These are phyloP conservation scores for Temnothorax nylanderi DNA, from an alignment of 1,140 invertebrate genomes.

Conservation along the genomic window DNA sequence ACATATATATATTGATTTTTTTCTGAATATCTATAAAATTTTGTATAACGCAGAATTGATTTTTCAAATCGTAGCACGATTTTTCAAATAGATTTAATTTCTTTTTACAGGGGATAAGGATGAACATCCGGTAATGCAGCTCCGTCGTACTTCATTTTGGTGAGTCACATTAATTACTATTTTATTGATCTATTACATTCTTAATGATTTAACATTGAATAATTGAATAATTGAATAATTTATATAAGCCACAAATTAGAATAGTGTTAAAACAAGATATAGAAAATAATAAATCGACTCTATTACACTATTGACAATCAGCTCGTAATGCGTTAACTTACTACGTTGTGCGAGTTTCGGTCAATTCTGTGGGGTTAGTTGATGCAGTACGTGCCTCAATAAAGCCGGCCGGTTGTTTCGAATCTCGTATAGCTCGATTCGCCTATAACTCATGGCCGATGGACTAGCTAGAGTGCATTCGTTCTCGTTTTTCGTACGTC, in stretches of 20 bases:
- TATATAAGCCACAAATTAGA: conserved; percentile 7
- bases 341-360: not conserved
- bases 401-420: conserved; percentile 53
- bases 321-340: not conserved
- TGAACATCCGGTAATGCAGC: not conserved
- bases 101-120: not conserved
- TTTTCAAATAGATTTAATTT: conserved; percentile 21
- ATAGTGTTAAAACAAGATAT: not conserved
- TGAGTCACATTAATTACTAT: not conserved
- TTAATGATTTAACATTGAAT: not conserved
- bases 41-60: not conserved
- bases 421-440: conserved; percentile 38
- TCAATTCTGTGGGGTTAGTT: not conserved
- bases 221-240: not conserved
- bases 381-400: conserved; percentile 9
- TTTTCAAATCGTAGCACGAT: not conserved
- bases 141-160: not conserved
- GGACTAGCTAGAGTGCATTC: conserved; percentile 25
- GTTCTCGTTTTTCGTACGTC: conserved; percentile 59
- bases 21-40: not conserved
- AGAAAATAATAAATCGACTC: not conserved
- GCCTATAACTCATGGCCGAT: conserved; percentile 47
- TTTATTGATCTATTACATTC: not conserved
- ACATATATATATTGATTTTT: not conserved
- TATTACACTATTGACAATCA: not conserved